These are phyloP conservation scores for Artibeus lituratus DNA, from an alignment of 2,797 vertebrate species.

Conservation along the genomic window DNA sequence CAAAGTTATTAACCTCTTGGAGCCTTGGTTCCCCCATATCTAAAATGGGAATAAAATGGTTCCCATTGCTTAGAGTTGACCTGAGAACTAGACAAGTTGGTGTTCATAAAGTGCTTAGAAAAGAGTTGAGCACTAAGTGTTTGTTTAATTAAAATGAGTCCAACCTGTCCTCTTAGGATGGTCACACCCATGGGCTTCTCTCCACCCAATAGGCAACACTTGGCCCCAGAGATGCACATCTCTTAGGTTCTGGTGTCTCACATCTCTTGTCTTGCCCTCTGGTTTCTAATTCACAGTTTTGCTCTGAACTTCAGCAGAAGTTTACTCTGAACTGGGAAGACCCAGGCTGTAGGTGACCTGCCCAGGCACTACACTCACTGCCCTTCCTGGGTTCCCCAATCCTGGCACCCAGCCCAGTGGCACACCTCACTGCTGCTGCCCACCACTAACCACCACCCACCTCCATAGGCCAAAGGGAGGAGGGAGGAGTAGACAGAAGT, in stretches of 20 bases:
- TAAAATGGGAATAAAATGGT: neutral
- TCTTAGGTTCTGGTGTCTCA: neutral
- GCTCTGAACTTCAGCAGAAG: neutral
- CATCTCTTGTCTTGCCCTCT: neutral
- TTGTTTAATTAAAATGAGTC: neutral
- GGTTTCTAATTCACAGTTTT: neutral
- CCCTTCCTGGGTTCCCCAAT: neutral
- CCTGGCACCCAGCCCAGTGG: neutral
- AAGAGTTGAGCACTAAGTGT: neutral
- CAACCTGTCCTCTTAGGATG: neutral
- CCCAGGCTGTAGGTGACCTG: neutral
- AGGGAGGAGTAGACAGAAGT: neutral
- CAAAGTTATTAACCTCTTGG: neutral
- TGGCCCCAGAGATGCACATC: neutral
- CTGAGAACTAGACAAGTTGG: neutral
- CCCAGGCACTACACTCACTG: rapidly evolving
- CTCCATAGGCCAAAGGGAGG: neutral
- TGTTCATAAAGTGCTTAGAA: neutral
- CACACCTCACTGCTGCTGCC: neutral
- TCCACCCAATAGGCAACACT: too few relatives aligned
- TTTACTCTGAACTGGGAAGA: neutral
- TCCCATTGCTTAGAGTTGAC: neutral
- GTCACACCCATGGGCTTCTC: neutral
- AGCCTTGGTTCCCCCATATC: neutral
- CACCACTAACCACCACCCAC: rapidly evolving